Evolutionary conservation across 1,140 invertebrate genomes (phyloP).

Genomic region (Manduca sexta): DNA sequence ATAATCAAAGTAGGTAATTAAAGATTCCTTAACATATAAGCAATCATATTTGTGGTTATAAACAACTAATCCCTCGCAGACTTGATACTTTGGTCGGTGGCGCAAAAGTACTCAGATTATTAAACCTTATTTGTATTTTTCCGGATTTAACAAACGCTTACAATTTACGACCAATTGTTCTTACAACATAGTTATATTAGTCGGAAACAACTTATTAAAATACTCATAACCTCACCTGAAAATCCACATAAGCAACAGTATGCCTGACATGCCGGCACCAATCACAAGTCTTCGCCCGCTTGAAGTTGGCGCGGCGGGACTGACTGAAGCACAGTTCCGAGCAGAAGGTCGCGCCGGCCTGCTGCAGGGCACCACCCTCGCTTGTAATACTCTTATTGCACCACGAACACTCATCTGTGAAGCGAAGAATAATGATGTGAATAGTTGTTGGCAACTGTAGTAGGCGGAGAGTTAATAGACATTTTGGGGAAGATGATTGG

Average conservation of each 20-base stretch:
- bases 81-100: no score
- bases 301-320: conserved; percentile 89
- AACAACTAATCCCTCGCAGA: no score
- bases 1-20: no score
- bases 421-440: no score
- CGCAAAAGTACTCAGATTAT: no score
- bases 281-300: conserved; percentile 93
- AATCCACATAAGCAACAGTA: conserved; percentile 94
- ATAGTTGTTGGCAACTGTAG: no score
- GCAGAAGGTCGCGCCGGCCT: conserved; percentile 81
- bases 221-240: conserved; percentile 57
- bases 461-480: no score
- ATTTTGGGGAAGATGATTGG: no score
- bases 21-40: no score
- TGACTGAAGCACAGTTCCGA: conserved; percentile 93
- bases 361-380: conserved; percentile 74
- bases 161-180: not conserved
- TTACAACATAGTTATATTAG: not conserved
- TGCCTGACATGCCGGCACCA: conserved; percentile 93
- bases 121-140: no score
- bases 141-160: not conserved
- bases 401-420: conserved; percentile 75
- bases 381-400: conserved; percentile 74
- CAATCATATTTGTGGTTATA: no score
- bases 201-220: no score